Base-by-base conservation (phyloP, 2,888 invertebrate genomes). In the Rhagophthalmus giganteus region DNA sequence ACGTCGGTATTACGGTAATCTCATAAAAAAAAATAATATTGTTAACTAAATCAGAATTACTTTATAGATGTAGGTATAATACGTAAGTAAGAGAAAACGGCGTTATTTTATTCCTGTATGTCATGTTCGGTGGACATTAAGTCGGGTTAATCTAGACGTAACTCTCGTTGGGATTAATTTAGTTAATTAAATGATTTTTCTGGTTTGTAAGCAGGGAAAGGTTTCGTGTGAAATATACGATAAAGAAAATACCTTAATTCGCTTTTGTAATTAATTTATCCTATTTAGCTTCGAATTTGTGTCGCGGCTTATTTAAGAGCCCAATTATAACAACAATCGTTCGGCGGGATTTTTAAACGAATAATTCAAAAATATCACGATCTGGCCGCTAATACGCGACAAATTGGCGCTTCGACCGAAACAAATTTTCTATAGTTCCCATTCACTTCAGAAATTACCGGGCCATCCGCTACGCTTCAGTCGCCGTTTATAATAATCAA, bases 131-230 rank as follows among this genome's bases (percentile, higher is more conserved):
- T 3, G 6, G 8, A 26, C 33, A 42, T 42, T 42, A 30, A 20
- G 16, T 24, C 13, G 25, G n/a, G 11, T 15, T 15, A 42, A 41
- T 41, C 41, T 32, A 20, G 10, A 42, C 31, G 41, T 41, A 20
- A 12, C 12, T 13, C 32, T 33, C 31, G 32, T 16, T 34, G 20
- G 16, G 34, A 34, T 34, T 34, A 34, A 34, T 20, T 34, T 34
- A n/a, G 9, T 20, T 16, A 34, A 34, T 31, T 42, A 32, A 33
- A 42, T 42, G 31, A 26, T 42, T 42, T 42, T 42, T 16, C 28
- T 40, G 9, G 40, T 30, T 30, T 30, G 30, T 30, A 14, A 9
- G 4, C 40, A 40, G 26, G 9, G 40, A 11, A 20, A 20, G 16
- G 26, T 24, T 28, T 25, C 42, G 15, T 10, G 42, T 9, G 26